Base-by-base conservation (phyloP, 2,113 vertebrate species). In the Syrmaticus mikado region DNA sequence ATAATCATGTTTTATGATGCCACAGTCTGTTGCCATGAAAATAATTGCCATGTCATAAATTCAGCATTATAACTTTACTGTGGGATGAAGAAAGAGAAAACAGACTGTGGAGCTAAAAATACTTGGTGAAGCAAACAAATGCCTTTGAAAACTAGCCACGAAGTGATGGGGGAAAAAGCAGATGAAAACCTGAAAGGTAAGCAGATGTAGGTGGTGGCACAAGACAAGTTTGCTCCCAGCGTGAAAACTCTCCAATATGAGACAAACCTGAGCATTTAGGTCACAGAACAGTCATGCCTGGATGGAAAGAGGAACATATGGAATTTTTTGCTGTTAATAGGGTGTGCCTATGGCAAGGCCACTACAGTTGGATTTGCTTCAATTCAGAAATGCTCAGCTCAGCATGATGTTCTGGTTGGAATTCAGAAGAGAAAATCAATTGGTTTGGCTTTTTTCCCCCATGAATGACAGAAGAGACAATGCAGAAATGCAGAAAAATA, bases 21-120 rank as follows among this genome's bases (percentile, higher is more conserved):
- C 64, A 89, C 86, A 87, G 36, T 83, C 94, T 95, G 90, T 90
- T 96, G 87, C 91, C 55, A 71, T 94, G 57, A 95, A 97, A 95
- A 95, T 94, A 78, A 97, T 52, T 77, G n/a, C 65, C 14, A 1
- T 52, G 82, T 82, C 89, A 80, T 88, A 96, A 97, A 97, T 95
- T 74, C 25, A 41, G 82, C 83, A 76, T 93, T 90, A 57, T 76
- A 93, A 88, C 80, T 95, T 97, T 70, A 94, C 6, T 5, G 50
- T 36, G 71, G 84, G 22, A 85, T 71, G 85, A 64, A 93, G 83
- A 68, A 92, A 85, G 76, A 82, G 38, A 90, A 86, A 90, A 94
- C 32, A 96, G 68, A 58, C 30, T 45, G 45, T 64, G 60, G 21
- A 14, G 55, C 87, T 86, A 76, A 85, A 93, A 82, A 82, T 30